Evolutionary conservation across 2,888 invertebrate genomes (phyloP), one percentile per base, ranked within the genome.

Genomic region (Acrobasis repandana): DNA sequence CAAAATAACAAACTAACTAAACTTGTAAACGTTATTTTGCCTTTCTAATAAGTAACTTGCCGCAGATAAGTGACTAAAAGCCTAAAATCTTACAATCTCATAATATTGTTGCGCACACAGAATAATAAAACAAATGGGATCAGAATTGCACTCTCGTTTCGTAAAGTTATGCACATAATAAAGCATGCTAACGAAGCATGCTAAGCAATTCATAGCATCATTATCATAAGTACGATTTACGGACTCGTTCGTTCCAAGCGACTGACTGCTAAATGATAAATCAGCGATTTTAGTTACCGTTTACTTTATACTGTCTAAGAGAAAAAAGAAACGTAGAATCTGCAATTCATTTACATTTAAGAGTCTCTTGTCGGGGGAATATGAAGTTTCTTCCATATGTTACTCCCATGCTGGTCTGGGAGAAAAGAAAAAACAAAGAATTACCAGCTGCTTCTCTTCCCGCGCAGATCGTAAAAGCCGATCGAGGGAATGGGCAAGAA

Each of bases 161-260:
- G 51, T 51, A 33, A 51, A 51, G 33, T 51, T 51, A 34, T 51
- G 51, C 51, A 51, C 51, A 51, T 51, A 51, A 51, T 51, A 51
- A 51, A 51, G 51, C 51, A 51, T 49, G 49, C 28, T 28, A 28
- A 28, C 2, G 28, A 28, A 28, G 28, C 28, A 28, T 28, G 28
- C 51, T 51, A 51, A 51, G 33, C 51, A 16, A 51, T 51, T 51
- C 51, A 43, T 14, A 43, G 34, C n/a, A 5, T 15, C 51, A 15
- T 51, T 51, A 51, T 34, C 51, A 51, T 51, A 51, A 51, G 34
- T 34, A 43, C 9, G 43, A 43, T 43, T 43, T 43, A 43, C 14
- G n/a, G 43, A 6, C 3, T n/a, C n/a, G 14, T 11, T 43, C 5
- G 11, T 43, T 43, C 43, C 43, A 11, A 6, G 6, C 11, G 43